Conservation (phyloP, 2,888 invertebrate species). For the Lithodes maja region DNA sequence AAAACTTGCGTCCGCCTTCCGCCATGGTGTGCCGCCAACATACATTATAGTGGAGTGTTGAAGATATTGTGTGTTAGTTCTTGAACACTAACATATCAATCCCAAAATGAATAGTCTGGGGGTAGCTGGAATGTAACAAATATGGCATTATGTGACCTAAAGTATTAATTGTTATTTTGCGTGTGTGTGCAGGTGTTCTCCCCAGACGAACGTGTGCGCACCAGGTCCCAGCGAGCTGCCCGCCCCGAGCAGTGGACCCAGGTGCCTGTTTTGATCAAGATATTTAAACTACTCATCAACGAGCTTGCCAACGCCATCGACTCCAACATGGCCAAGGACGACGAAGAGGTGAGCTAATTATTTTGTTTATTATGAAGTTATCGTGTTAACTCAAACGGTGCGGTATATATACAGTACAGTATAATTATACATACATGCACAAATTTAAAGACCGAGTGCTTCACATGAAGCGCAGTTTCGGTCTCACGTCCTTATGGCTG, state of each 20-base stretch:
- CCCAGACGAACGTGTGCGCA: constrained; percentile 71
- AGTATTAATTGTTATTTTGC: no score
- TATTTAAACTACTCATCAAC: constrained; percentile 82
- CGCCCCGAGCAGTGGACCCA: constrained; percentile 78
- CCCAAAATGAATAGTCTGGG: no score
- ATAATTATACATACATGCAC: no score
- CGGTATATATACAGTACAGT: background rate
- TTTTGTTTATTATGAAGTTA: constrained; percentile 8
- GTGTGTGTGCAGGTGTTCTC: constrained; percentile 52
- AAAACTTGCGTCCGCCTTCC: no score
- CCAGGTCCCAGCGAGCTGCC: constrained; percentile 74
- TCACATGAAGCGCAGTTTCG: background rate
- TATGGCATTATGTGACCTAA: no score
- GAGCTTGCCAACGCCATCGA: constrained; percentile 80
- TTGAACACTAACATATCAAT: no score
- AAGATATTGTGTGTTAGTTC: no score
- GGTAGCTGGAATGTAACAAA: no score
- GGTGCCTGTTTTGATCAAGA: constrained; percentile 82
- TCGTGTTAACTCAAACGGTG: background rate
- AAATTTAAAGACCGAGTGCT: no score
- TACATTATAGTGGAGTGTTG: no score
- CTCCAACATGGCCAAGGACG: constrained; percentile 74
- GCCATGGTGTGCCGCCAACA: no score
- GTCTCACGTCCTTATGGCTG: background rate
- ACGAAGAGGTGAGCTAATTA: constrained; percentile 68